Conservation (phyloP, 1,140 invertebrate species). For the Drosophila miranda region DNA sequence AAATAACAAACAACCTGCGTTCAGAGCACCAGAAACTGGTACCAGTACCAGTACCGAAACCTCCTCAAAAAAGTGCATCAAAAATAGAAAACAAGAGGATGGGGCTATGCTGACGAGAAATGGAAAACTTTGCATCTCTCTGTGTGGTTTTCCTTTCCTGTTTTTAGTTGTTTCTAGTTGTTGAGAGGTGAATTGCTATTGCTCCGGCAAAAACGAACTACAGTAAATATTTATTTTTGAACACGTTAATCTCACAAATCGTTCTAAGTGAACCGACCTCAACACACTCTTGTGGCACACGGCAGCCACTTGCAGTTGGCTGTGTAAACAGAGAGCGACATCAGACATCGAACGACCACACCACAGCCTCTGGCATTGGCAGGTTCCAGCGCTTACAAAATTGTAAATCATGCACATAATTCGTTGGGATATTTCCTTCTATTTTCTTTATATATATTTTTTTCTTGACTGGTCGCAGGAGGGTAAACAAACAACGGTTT, state of each 20-base stretch:
- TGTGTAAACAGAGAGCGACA: conserved; percentile 66
- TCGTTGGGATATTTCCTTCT: conserved; percentile 21
- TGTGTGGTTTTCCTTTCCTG: conserved; percentile 18
- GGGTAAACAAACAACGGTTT: conserved; percentile 67
- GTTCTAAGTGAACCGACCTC: conserved; percentile 65
- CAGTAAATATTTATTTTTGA: conserved; percentile 80
- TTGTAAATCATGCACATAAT: conserved; percentile 55
- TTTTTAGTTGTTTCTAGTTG: conserved; percentile 51
- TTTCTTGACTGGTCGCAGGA: conserved; percentile 64
- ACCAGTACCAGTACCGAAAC: conserved; percentile 9
- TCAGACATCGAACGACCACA: conserved; percentile 37
- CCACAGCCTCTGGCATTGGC: conserved; percentile 45
- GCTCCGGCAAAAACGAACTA: conserved; percentile 74
- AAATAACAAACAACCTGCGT: conserved; percentile 67
- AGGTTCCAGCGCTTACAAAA: conserved; percentile 51
- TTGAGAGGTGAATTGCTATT: conserved; percentile 65
- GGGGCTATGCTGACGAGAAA: conserved; percentile 46
- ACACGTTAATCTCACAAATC: conserved; percentile 79
- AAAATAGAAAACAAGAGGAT: conserved; percentile 50
- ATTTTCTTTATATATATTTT: conserved; percentile 1
- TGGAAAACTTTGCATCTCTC: conserved; percentile 52
- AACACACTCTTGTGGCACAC: conserved; percentile 16
- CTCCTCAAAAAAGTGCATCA: conserved; percentile 19
- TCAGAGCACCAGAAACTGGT: not conserved
- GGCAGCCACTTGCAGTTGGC: conserved; percentile 67